These are phyloP conservation scores for Lates japonicus DNA, from an alignment of 2,797 vertebrate species.

Conservation along the genomic window DNA sequence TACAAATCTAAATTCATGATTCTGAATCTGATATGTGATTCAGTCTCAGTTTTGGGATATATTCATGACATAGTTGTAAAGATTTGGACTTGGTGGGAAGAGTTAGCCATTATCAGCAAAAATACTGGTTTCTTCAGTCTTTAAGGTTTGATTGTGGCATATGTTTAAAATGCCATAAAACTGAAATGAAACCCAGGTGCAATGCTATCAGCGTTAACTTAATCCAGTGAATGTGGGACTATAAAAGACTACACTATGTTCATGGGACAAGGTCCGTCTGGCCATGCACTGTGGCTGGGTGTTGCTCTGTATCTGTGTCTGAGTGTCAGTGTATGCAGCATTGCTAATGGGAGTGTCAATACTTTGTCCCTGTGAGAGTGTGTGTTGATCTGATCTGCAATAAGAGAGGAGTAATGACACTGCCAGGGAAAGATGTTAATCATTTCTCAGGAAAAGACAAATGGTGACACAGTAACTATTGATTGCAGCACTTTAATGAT, in stretches of 20 bases:
- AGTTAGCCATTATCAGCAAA: not conserved
- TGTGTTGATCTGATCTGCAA: conserved; percentile 21
- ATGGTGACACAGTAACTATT: conserved; percentile 21
- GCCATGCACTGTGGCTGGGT: not conserved
- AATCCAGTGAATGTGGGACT: not conserved
- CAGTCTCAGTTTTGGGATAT: not conserved
- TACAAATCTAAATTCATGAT: too few species aligned
- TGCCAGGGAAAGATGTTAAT: conserved; percentile 60
- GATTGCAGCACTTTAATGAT: not conserved
- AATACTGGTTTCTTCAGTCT: not conserved
- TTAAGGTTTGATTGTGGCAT: not conserved
- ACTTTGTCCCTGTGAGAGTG: conserved; percentile 11
- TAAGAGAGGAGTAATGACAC: conserved; percentile 7
- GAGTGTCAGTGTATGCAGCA: not conserved
- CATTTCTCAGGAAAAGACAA: conserved; percentile 50
- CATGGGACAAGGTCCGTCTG: conserved; percentile 65
- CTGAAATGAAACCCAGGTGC: not conserved
- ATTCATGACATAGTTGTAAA: not conserved
- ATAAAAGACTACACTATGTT: not conserved
- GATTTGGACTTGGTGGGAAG: not conserved
- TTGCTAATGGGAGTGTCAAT: conserved; percentile 20
- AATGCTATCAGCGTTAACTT: not conserved
- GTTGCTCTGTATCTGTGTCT: not conserved
- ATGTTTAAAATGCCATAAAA: not conserved
- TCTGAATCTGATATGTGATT: not conserved